phyloP scores from a whole-genome alignment of 2,888 invertebrate species.

The Stenichneumon culpator region DNA sequence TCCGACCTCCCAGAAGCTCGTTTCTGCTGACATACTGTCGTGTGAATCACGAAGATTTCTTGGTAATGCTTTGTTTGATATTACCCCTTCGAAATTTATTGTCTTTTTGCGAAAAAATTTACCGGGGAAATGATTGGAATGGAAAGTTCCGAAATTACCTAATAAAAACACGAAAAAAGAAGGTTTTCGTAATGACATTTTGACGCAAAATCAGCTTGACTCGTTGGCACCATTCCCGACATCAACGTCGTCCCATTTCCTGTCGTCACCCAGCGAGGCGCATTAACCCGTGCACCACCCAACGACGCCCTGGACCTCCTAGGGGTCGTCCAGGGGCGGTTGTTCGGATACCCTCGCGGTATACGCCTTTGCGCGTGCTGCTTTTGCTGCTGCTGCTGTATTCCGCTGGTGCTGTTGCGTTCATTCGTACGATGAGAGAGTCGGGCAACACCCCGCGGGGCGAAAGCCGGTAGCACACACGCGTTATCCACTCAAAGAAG shows the following conservation, averaged over 20 bases:
- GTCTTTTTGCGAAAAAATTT: background rate
- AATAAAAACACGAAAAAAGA: background rate
- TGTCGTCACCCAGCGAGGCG: constrained; percentile 50
- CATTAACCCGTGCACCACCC: constrained; percentile 80
- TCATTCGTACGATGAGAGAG: constrained; percentile 40
- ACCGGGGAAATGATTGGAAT: background rate
- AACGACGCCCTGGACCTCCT: constrained; percentile 84
- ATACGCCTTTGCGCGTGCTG: constrained; percentile 82
- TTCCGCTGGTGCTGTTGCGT: constrained; percentile 38
- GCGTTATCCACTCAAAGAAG: constrained; percentile 74
- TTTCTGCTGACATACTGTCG: background rate
- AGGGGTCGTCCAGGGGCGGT: constrained; percentile 84
- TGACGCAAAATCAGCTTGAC: background rate
- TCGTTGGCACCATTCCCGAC: constrained; percentile 18
- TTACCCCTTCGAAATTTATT: background rate
- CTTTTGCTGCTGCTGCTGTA: constrained; percentile 45
- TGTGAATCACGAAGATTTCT: background rate
- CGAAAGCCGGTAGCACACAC: constrained; percentile 67
- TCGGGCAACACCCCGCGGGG: constrained; percentile 69
- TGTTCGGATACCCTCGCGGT: constrained; percentile 71
- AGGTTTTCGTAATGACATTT: background rate
- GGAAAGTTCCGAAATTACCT: background rate
- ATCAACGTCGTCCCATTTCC: constrained; percentile 43
- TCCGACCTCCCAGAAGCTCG: constrained; percentile 32
- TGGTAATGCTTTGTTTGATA: background rate